Percentiles rank a stretch among this genome's conserved stretches.
Evolutionary conservation across 1,140 invertebrate genomes (phyloP).

Genomic region (Drosophila bipectinata): DNA sequence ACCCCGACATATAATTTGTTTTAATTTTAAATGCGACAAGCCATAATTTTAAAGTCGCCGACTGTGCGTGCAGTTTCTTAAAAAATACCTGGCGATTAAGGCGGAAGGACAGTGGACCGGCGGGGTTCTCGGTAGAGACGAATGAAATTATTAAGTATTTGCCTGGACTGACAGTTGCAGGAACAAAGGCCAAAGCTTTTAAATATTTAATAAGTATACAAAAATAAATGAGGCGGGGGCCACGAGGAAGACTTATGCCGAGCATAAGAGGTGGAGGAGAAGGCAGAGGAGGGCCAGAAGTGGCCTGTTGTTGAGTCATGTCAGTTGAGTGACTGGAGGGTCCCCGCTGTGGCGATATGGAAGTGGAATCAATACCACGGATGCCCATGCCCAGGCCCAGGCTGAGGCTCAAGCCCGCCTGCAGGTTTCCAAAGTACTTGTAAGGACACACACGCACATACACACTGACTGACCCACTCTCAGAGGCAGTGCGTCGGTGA

Average conservation of each 20-base stretch:
- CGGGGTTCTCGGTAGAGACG: slow-evolving; percentile 52
- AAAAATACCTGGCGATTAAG: slow-evolving; percentile 38
- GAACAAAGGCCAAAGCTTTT: slow-evolving; percentile 79
- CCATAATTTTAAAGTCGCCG: slow-evolving; percentile 68
- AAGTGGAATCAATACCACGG: slow-evolving; percentile 70
- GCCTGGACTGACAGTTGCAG: slow-evolving; percentile 56
- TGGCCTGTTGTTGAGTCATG: slow-evolving; percentile 76
- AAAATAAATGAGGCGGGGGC: slow-evolving; percentile 29
- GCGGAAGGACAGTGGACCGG: slow-evolving; percentile 28
- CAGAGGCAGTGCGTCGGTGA: slow-evolving; percentile 68
- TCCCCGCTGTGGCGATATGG: slow-evolving; percentile 57
- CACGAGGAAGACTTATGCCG: not conserved
- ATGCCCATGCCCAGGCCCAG: slow-evolving; percentile 3
- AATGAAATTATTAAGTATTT: slow-evolving; percentile 81
- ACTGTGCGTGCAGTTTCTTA: slow-evolving; percentile 73
- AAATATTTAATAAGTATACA: slow-evolving; percentile 81
- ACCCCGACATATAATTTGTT: slow-evolving; percentile 68
- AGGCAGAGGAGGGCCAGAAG: not conserved
- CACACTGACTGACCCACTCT: slow-evolving; percentile 4
- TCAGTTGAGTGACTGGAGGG: slow-evolving; percentile 74
- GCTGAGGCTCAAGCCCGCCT: slow-evolving; percentile 28
- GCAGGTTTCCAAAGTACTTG: slow-evolving; percentile 63
- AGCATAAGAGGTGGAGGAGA: not conserved
- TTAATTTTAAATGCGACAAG: slow-evolving; percentile 68
- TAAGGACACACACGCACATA: slow-evolving; percentile 66